Base-by-base conservation (phyloP, 2,113 vertebrate species). In the Pygoscelis adeliae region DNA sequence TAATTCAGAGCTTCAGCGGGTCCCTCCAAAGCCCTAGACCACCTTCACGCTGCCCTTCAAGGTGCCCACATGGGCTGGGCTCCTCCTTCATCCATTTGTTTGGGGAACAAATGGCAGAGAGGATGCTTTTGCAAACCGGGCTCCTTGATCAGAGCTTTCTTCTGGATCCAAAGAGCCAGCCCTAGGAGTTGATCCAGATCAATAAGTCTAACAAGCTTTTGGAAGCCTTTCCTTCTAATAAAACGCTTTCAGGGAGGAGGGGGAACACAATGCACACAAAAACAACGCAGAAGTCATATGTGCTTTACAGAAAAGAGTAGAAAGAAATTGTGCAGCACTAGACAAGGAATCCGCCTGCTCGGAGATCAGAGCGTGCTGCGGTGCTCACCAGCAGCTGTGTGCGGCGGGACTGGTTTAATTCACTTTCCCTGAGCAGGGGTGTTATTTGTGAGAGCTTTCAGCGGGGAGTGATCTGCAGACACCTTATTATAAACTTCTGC, bases 401-500 rank as follows among this genome's bases (percentile, higher is more conserved):
- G 4, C 38, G 3, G 66, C 70, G 19, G 85, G 69, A 76, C 73
- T 32, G 56, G 86, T 83, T 94, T 79, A 87, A 96, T 89, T 96
- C 92, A 62, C 93, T 97, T 91, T 81, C 86, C 0, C 1, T 63
- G 87, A 93, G 69, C 87, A 97, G 56, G 30, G 38, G 38, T 77
- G 82, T 96, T 92, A 96, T 96, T 97, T 87, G 80, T 88, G 89
- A 95, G 80, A 92, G 70, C 90, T 96, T 97, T 97, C 94, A 93
- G 96, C 8, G 0, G 70, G 80, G 88, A 97, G 61, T 79, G 93
- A 97, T 97, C 91, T 83, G 91, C 78, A 96, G 90, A 97, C 93
- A 96, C 90, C 81, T 96, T 93, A 96, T 97, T 97, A 97, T 58
- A 96, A 96, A 97, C 83, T 92, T 97, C 93, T 97, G 90, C 90